Percentiles rank a stretch among this genome's conserved stretches.
Evolutionary conservation across 2,113 vertebrate genomes (phyloP).

Genomic region (Odontophorus gujanensis): DNA sequence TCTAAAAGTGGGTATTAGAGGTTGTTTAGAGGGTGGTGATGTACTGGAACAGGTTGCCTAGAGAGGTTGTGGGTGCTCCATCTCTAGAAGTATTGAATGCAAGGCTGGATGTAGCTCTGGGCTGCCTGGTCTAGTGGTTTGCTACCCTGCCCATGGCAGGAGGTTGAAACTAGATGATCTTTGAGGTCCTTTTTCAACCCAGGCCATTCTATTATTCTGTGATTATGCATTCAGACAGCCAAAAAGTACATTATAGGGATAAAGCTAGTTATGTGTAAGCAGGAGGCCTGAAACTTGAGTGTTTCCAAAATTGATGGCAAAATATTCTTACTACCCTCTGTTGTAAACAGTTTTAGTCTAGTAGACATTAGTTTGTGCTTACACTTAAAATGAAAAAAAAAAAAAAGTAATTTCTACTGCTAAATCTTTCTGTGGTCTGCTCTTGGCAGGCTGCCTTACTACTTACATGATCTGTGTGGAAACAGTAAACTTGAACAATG

Average conservation of each 20-base stretch:
- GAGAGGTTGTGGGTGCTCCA: too few relatives aligned
- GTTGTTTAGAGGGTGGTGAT: too few relatives aligned
- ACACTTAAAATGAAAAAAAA: background rate
- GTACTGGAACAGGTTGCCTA: too few relatives aligned
- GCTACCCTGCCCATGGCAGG: too few relatives aligned
- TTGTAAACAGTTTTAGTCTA: background rate
- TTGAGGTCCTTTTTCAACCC: too few relatives aligned
- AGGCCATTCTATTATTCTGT: too few relatives aligned
- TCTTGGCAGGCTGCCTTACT: background rate
- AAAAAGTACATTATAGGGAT: background rate
- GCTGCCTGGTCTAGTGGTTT: too few relatives aligned
- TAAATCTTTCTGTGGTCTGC: background rate
- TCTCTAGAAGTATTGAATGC: too few relatives aligned
- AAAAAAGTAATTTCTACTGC: background rate
- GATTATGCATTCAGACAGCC: background rate
- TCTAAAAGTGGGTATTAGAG: background rate
- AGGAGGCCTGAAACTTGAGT: background rate
- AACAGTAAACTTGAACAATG: background rate
- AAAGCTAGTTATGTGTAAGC: background rate
- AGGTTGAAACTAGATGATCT: too few relatives aligned
- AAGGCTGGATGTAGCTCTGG: too few relatives aligned
- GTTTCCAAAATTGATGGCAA: background rate
- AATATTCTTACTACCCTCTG: background rate
- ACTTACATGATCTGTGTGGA: background rate
- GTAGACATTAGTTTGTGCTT: background rate